A percentile compares a stretch with the other conserved stretches of the same genome.
These are phyloP conservation scores for Dasysyrphus tricinctus DNA, from an alignment of 2,888 invertebrate genomes.

Conservation along the genomic window DNA sequence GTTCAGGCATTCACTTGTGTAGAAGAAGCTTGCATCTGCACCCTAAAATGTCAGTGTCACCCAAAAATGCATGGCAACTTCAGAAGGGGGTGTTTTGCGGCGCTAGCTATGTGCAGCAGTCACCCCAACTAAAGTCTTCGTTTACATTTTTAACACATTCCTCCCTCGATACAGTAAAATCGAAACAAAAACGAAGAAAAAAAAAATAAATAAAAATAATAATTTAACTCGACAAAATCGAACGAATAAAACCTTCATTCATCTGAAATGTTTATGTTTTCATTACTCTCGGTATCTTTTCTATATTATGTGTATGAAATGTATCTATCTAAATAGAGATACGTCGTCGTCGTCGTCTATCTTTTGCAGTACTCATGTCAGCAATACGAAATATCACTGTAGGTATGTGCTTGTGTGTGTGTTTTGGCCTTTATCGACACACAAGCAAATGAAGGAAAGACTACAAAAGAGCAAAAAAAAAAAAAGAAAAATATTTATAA, in stretches of 20 bases:
- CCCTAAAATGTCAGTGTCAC: conserved; percentile 60
- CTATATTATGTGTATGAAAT: conserved; percentile 60
- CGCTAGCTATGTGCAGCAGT: conserved; percentile 53
- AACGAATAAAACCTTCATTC: conserved; percentile 75
- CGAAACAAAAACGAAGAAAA: conserved; percentile 18
- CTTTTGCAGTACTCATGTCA: conserved; percentile 59
- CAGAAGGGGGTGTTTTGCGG: conserved; percentile 39
- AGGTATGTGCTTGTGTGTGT: conserved; percentile 26
- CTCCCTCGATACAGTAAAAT: conserved; percentile 31
- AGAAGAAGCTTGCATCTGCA: conserved; percentile 40
- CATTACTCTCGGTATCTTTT: conserved; percentile 71
- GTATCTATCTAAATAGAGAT: conserved; percentile 73
- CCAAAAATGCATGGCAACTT: conserved; percentile 50
- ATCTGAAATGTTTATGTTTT: conserved; percentile 76
- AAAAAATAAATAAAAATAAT: conserved; percentile 44
- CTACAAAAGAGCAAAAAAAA: conserved; percentile 37
- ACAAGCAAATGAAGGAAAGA: conserved; percentile 59
- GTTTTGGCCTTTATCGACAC: conserved; percentile 70
- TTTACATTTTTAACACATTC: conserved; percentile 48
- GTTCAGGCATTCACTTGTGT: conserved; percentile 47
- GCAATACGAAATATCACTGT: conserved; percentile 30
- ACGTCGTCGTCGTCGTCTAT: conserved; percentile 52
- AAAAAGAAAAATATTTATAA: conserved; percentile 39
- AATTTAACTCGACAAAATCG: conserved; percentile 71
- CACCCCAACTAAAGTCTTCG: conserved; percentile 57